Conservation (phyloP, 1,140 invertebrate species). For the Calosoma granatense region DNA sequence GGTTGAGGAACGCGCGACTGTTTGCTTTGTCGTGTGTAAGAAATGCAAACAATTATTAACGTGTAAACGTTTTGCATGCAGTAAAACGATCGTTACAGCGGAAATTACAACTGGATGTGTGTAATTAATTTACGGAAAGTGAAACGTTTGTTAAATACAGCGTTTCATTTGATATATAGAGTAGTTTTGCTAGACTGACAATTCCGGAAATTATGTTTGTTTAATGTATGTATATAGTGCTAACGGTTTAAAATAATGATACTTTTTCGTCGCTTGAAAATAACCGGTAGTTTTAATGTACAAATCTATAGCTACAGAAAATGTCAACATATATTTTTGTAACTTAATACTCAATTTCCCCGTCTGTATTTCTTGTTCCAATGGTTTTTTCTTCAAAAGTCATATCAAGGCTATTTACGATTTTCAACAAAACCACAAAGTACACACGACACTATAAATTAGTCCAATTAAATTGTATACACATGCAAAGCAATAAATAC, state of each 20-base stretch:
- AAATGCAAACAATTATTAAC: conserved; percentile 1
- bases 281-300: too few relatives aligned
- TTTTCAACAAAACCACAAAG: background rate
- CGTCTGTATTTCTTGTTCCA: too few relatives aligned
- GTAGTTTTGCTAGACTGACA: background rate
- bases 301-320: too few relatives aligned
- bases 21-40: conserved; percentile 11
- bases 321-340: too few relatives aligned
- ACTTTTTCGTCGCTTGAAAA: too few relatives aligned
- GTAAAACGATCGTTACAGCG: background rate
- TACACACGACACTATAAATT: background rate
- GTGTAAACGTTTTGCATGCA: conserved; percentile 7
- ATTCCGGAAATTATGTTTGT: background rate
- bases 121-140: background rate
- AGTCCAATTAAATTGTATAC: background rate
- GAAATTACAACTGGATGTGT: background rate
- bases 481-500: background rate
- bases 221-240: background rate
- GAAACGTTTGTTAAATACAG: background rate
- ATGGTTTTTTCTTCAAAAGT: too few relatives aligned
- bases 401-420: too few relatives aligned
- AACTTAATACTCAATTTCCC: too few relatives aligned
- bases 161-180: background rate
- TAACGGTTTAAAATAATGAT: background rate
- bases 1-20: background rate